Percentiles rank a stretch among this genome's conserved stretches.
Evolutionary conservation across 2,888 invertebrate species (phyloP).

Genomic region (Biston betularia): DNA sequence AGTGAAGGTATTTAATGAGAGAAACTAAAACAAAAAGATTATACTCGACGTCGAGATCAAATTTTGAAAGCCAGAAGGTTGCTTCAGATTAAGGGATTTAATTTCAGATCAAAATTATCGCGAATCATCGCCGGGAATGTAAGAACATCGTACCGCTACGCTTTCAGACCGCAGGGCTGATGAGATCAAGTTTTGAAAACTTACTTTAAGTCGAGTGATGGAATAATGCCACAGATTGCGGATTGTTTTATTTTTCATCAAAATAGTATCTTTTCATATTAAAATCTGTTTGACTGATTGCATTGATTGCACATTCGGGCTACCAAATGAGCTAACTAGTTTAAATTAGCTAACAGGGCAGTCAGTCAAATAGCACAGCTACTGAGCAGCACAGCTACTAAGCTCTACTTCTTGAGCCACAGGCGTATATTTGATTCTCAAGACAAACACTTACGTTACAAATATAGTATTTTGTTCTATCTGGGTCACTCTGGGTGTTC

Average conservation of each 20-base stretch:
- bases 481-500: no score
- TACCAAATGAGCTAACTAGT: no score
- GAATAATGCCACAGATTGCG: conserved; percentile 1
- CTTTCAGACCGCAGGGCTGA: conserved; percentile 24
- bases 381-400: no score
- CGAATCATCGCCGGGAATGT: conserved; percentile 9
- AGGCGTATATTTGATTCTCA: no score
- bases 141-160: conserved; percentile 22
- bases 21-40: conserved; percentile 22
- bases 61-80: conserved; percentile 21
- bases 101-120: conserved; percentile 28
- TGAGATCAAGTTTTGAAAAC: conserved; percentile 27
- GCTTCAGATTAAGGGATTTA: conserved; percentile 25
- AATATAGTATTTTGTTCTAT: no score
- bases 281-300: no score
- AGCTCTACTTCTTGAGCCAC: no score
- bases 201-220: not conserved
- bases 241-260: not conserved
- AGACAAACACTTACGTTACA: no score
- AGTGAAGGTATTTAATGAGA: conserved; percentile 21
- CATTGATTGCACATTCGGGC: no score
- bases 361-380: no score
- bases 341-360: no score
- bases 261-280: not conserved
- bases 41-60: conserved; percentile 16